phyloP scores from a whole-genome alignment of 92 coral and sea anemone species.

The Meandrina meandrites region DNA sequence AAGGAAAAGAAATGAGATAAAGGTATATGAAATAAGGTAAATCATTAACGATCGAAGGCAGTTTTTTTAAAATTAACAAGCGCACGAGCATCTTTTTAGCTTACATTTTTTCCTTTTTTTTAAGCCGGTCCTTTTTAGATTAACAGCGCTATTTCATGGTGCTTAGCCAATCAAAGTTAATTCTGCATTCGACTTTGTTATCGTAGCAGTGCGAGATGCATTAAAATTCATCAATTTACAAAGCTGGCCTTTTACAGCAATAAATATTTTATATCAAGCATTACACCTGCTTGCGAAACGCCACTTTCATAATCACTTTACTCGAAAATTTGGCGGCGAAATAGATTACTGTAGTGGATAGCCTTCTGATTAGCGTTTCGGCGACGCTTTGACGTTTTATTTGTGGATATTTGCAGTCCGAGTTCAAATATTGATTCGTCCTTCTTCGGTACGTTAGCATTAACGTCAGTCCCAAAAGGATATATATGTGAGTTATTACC shows the following conservation, averaged over 20 bases:
- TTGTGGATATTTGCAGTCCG: not conserved
- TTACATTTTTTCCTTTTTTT: not conserved
- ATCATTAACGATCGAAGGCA: not conserved
- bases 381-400: not conserved
- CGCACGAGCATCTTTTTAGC: not conserved
- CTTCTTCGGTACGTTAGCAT: not conserved
- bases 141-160: not conserved
- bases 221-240: slow-evolving; percentile 15
- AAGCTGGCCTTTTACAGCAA: slow-evolving; percentile 7
- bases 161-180: not conserved
- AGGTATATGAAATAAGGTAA: not conserved
- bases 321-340: not conserved
- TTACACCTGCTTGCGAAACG: slow-evolving; percentile 17
- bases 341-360: not conserved
- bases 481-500: not conserved
- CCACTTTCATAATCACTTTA: not conserved
- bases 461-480: not conserved
- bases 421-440: not conserved
- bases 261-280: slow-evolving; percentile 14
- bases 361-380: not conserved
- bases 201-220: not conserved
- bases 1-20: not conserved
- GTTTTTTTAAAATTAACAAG: not conserved
- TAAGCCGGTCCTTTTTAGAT: not conserved
- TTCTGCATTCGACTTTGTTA: not conserved